These are phyloP conservation scores for Archips xylosteana DNA, from an alignment of 2,888 invertebrate genomes.

Conservation along the genomic window DNA sequence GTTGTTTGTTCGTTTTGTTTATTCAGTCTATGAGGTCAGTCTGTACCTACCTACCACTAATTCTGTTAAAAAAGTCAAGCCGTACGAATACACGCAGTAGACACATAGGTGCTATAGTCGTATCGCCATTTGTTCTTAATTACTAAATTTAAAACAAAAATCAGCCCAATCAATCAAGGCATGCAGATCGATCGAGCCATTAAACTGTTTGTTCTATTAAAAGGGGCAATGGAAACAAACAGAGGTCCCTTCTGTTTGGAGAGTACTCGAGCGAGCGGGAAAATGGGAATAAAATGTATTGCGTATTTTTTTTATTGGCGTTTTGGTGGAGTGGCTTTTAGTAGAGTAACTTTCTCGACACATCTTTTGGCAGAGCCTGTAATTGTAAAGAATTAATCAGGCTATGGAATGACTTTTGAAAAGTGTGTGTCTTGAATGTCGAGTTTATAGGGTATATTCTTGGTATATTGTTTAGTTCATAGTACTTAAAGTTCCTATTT, in stretches of 20 bases:
- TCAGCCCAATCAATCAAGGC: constrained; percentile 14
- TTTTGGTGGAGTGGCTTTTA: constrained; percentile 1
- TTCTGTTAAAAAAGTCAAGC: no score
- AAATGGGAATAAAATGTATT: constrained; percentile 42
- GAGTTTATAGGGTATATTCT: no score
- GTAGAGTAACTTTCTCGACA: not conserved
- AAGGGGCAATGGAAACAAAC: constrained; percentile 75
- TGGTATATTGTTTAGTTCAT: no score
- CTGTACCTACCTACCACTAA: no score
- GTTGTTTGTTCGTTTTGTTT: no score
- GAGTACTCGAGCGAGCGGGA: constrained; percentile 55
- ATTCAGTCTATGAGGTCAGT: no score
- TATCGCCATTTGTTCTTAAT: not conserved
- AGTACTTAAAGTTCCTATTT: no score
- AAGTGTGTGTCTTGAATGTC: no score
- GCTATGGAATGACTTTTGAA: no score
- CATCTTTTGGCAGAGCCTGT: no score
- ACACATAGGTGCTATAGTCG: not conserved
- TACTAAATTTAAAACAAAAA: constrained; percentile 3
- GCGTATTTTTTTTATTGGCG: constrained; percentile 26
- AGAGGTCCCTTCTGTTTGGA: constrained; percentile 65
- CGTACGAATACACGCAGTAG: no score
- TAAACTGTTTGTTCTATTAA: constrained; percentile 78
- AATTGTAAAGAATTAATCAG: no score
- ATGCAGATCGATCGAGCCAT: constrained; percentile 59